phyloP scores from a whole-genome alignment of 2,888 invertebrate genomes.

The Amiota communis region DNA sequence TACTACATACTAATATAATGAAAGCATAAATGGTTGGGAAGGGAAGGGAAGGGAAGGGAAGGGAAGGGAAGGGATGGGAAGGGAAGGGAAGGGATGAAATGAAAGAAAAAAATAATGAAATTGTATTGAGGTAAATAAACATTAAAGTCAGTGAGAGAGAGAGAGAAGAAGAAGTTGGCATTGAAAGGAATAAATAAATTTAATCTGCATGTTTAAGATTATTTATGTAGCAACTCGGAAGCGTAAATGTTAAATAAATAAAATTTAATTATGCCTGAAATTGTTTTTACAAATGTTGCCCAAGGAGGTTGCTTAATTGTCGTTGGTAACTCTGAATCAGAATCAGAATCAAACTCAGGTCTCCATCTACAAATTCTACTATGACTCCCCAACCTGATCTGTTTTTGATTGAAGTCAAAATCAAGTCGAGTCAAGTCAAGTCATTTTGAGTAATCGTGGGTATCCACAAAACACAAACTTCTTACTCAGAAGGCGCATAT shows the following conservation, averaged over 20 bases:
- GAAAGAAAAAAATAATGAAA: not conserved
- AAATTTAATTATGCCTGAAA: constrained; percentile 47
- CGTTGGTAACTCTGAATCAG: too few relatives aligned
- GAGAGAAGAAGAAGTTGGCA: not conserved
- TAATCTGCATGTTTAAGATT: not conserved
- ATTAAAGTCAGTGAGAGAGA: constrained; percentile 25
- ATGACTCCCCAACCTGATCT: too few relatives aligned
- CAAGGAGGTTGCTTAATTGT: too few relatives aligned
- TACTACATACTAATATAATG: not conserved
- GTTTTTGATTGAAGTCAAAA: too few relatives aligned
- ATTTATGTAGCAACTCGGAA: too few relatives aligned
- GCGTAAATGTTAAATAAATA: constrained; percentile 31
- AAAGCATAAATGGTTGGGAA: constrained; percentile 5
- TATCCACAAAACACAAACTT: too few relatives aligned
- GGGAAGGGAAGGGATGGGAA: not conserved
- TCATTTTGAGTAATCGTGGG: too few relatives aligned
- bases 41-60: too few relatives aligned
- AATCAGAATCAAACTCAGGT: too few relatives aligned
- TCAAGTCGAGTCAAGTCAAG: too few relatives aligned
- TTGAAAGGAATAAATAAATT: not conserved
- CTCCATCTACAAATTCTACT: too few relatives aligned
- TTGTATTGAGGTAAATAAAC: not conserved
- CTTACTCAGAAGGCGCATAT: not conserved
- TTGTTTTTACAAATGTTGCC: constrained; percentile 31
- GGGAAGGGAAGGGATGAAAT: not conserved